Conservation (phyloP, 2,888 invertebrate genomes). For the Dicyrtoma fusca region DNA sequence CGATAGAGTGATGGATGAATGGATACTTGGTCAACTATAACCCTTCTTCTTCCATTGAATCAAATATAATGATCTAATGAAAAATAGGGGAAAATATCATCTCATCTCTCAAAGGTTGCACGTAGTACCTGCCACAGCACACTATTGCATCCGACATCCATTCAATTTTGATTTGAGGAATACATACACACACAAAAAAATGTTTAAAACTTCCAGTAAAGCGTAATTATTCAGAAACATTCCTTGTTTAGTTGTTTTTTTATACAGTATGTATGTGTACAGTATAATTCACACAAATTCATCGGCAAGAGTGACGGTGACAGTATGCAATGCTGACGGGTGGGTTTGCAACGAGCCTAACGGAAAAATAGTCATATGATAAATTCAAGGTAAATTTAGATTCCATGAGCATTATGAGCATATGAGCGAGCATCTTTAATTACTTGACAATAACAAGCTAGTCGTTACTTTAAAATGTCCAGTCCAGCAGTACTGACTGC, state of each 20-base stretch:
- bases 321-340: background rate
- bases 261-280: background rate
- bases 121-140: too few species aligned
- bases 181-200: too few species aligned
- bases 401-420: background rate
- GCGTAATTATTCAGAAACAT: slow-evolving; percentile 7
- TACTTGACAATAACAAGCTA: too few species aligned
- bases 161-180: too few species aligned
- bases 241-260: background rate
- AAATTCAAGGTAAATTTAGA: slow-evolving; percentile 18
- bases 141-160: too few species aligned
- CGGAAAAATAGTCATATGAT: too few species aligned
- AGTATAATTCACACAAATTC: too few species aligned
- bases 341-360: too few species aligned
- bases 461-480: too few species aligned
- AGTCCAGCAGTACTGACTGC: too few species aligned
- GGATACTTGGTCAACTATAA: slow-evolving; percentile 15
- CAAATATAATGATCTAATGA: slow-evolving; percentile 17
- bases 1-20: background rate
- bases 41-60: slow-evolving; percentile 1
- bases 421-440: background rate
- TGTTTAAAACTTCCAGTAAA: slow-evolving; percentile 31
- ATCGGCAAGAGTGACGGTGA: too few species aligned
- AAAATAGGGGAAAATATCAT: background rate
- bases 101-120: background rate